Conservation (phyloP, 2,113 vertebrate species). For the Rana temporaria region DNA sequence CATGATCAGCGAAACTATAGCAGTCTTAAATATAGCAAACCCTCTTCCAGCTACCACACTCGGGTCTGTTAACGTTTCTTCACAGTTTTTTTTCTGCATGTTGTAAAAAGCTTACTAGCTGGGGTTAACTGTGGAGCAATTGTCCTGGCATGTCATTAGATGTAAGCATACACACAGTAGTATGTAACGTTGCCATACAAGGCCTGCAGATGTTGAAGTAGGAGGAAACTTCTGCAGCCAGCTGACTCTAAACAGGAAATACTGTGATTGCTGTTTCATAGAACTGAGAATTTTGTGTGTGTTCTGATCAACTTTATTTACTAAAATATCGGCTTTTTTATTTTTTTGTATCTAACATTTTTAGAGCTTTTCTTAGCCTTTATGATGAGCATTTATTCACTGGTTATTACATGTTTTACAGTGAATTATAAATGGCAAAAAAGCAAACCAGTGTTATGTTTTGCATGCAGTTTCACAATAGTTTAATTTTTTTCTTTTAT, state of each 20-base stretch:
- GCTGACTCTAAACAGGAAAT: constrained; percentile 17
- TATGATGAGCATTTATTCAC: too few species aligned
- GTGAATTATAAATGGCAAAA: too few species aligned
- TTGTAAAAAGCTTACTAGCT: constrained; percentile 14
- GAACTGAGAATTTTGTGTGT: neutral
- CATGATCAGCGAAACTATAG: constrained; percentile 92
- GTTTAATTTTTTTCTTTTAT: too few species aligned
- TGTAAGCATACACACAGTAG: constrained; percentile 27
- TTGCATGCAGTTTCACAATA: too few species aligned
- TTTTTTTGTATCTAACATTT: too few species aligned
- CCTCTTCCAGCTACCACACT: constrained; percentile 67
- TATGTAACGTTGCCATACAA: neutral
- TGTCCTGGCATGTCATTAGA: neutral
- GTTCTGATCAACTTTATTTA: neutral
- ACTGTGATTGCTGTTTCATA: constrained; percentile 6
- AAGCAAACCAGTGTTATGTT: too few species aligned
- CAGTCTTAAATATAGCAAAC: constrained; percentile 87
- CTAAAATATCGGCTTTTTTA: too few species aligned
- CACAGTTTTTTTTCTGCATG: constrained; percentile 45
- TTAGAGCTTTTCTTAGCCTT: too few species aligned
- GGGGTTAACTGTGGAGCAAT: neutral
- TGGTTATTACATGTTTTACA: too few species aligned
- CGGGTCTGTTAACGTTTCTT: constrained; percentile 71
- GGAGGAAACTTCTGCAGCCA: constrained; percentile 16
- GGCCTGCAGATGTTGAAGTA: constrained; percentile 20